Evolutionary conservation across 2,888 invertebrate species (phyloP).

Genomic region (Lasioglossum morio): DNA sequence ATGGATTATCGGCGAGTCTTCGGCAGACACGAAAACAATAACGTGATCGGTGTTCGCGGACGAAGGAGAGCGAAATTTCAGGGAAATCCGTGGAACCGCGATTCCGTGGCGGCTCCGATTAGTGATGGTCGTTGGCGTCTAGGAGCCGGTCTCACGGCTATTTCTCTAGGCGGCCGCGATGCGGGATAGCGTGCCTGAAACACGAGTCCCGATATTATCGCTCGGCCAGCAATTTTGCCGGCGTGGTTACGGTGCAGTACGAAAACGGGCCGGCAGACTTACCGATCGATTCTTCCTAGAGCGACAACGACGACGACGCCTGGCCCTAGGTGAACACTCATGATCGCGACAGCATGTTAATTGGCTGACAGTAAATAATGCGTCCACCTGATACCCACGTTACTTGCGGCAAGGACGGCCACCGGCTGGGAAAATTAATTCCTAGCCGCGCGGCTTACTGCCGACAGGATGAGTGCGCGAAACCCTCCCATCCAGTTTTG

Average conservation of each 20-base stretch:
- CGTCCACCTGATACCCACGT: slow-evolving; percentile 65
- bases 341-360: slow-evolving; percentile 69
- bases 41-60: slow-evolving; percentile 43
- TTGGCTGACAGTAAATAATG: slow-evolving; percentile 73
- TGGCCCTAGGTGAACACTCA: slow-evolving; percentile 38
- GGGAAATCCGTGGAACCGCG: slow-evolving; percentile 33
- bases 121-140: slow-evolving; percentile 21
- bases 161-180: slow-evolving; percentile 65
- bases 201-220: slow-evolving; percentile 76
- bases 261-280: slow-evolving; percentile 57
- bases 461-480: slow-evolving; percentile 36
- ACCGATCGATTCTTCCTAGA: slow-evolving; percentile 64
- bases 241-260: slow-evolving; percentile 70
- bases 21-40: slow-evolving; percentile 45
- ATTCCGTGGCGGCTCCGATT: not conserved
- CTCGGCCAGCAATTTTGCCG: slow-evolving; percentile 75
- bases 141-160: slow-evolving; percentile 40
- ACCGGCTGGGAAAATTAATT: slow-evolving; percentile 67
- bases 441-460: slow-evolving; percentile 50
- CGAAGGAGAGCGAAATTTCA: slow-evolving; percentile 44
- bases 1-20: not conserved
- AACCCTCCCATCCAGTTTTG: slow-evolving; percentile 39
- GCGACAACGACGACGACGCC: slow-evolving; percentile 14
- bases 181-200: slow-evolving; percentile 75
- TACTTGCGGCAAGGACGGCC: slow-evolving; percentile 60